Evolutionary conservation across 92 coral and sea anemone species (phyloP), one percentile per base, ranked within the genome.

Genomic region (Metridium senile): DNA sequence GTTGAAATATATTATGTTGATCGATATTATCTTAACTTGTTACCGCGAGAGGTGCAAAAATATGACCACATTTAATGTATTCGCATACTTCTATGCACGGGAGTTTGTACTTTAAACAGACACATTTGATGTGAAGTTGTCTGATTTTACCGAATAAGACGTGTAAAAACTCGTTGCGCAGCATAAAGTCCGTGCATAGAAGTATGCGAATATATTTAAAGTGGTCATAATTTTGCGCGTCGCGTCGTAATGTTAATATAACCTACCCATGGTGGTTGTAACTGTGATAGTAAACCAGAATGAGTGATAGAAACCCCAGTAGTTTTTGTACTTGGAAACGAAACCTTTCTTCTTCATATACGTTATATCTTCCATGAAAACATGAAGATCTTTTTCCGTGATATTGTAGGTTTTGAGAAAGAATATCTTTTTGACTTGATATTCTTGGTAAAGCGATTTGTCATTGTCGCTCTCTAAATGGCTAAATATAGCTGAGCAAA

Each of bases 241-340:
- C n/a, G n/a, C n/a, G n/a, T n/a, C n/a, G n/a, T n/a, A n/a, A 17
- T 17, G 61, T 9, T 2, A 19, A 17, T 13, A 6, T 4, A 39
- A 39, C 94, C 83, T 81, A 93, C 97, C 97, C 83, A 93, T 93
- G 0, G 97, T 93, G 0, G 94, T 86, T 17, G 87, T 81, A 28
- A 93, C 87, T 23, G 97, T 92, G 1, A 81, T 86, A 16, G 92
- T 84, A 43, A 93, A 93, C 97, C 97, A 93, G 52, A 93, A 93
- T 19, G 97, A 84, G 70, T 90, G 93, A 49, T 93, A 93, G 58
- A 93, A 93, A 30, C 89, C 81, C 94, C 97, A 93, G 66, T 84
- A 86, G 73, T 90, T 33, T 33, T 51, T 89, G 74, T 87, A 81
- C 7, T 57, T 62, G 33, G 63, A 13, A 0, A 66, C 64, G 53